Base-by-base conservation (phyloP, 2,113 vertebrate species). In the Mus pahari region DNA sequence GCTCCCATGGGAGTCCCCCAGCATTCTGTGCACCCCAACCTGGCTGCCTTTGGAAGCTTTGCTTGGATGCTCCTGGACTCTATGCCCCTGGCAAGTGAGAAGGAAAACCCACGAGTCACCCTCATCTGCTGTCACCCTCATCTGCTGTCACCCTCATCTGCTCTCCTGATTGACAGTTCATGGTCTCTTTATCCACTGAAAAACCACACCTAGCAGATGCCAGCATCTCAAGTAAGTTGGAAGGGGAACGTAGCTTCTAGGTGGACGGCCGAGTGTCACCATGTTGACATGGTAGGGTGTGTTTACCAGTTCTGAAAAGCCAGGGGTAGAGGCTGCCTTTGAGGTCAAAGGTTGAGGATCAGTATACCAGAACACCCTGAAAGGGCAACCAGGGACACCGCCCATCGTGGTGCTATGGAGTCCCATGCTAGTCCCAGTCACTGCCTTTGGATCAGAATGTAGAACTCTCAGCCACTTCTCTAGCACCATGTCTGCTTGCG, bases 21-120 rank as follows among this genome's bases (percentile, higher is more conserved):
- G 5, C 1, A 50, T 36, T 39, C n/a, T 0, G 1, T 3, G 12
- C 12, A 1, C 26, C 4, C 0, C 11, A 1, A 0, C 5, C 22
- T 22, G 3, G 17, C 50, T n/a, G 58, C 33, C 5, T 0, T 0
- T 1, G 70, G 28, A 7, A 0, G 7, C 53, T 1, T 0, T 0
- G 0, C 4, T 48, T 0, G 48, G n/a, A 10, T 0, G 53, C 7
- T 0, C 16, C 0, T 14, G 36, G 71, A 0, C 12, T 26, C 28
- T 42, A 7, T 26, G 0, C 6, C 31, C 17, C 11, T 4, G n/a
- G 62, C 60, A 58, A 14, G 0, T 53, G 66, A 7, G 9, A 13
- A 58, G 78, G 42, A 20, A 4, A 3, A 5, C 64, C 13, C 58
- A 58, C 58, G 2, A 12, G 13, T 22, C 36, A 0, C 19, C n/a